Evolutionary conservation across 1,140 invertebrate genomes (phyloP).

Genomic region (Drosophila sucinea): DNA sequence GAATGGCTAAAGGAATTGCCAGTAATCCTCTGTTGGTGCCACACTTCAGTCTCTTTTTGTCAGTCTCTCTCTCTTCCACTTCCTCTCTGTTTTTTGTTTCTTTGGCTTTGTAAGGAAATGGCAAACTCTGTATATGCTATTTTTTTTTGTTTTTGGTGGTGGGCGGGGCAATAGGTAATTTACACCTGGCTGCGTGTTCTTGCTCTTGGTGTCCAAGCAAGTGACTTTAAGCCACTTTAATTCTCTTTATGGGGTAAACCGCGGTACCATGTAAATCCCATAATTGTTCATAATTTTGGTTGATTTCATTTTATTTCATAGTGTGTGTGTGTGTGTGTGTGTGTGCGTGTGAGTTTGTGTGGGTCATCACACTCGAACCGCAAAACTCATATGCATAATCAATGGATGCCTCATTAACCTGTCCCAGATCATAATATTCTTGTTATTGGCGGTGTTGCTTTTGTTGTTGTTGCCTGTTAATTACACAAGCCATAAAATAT

Average conservation of each 20-base stretch:
- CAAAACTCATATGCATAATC: constrained; percentile 74
- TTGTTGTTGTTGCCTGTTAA: constrained; percentile 67
- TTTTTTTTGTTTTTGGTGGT: neutral
- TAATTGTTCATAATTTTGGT: constrained; percentile 79
- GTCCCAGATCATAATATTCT: constrained; percentile 37
- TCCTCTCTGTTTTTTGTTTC: neutral
- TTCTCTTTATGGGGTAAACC: neutral
- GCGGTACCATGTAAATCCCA: constrained; percentile 27
- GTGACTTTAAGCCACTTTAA: neutral
- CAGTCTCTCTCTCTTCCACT: neutral
- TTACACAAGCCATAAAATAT: constrained; percentile 66
- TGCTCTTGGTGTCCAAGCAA: constrained; percentile 5
- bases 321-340: neutral
- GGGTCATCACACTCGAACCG: constrained; percentile 12
- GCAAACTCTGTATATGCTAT: constrained; percentile 64
- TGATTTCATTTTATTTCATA: constrained; percentile 79
- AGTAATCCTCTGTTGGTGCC: constrained; percentile 6
- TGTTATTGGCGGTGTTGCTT: constrained; percentile 37
- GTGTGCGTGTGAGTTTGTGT: neutral
- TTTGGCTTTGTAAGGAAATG: constrained; percentile 48
- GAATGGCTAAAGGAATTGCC: constrained; percentile 15
- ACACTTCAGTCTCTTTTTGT: neutral
- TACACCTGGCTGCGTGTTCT: constrained; percentile 71
- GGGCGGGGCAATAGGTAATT: constrained; percentile 49
- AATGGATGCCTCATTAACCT: constrained; percentile 79